Conservation (phyloP, 2,797 vertebrate species). For the Rhinophrynus dorsalis region DNA sequence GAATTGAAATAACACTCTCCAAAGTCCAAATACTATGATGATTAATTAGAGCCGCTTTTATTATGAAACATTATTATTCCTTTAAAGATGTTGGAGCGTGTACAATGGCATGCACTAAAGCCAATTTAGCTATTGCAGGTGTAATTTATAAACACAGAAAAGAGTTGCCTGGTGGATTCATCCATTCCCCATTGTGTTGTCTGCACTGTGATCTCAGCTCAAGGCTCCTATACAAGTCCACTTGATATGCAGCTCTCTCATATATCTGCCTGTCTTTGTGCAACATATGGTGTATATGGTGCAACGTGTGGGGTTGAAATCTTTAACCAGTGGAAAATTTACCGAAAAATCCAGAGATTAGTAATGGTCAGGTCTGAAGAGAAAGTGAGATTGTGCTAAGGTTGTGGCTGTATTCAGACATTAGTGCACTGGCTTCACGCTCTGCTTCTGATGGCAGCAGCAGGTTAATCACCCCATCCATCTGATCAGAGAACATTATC, state of each 20-base stretch:
- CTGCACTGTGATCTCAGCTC: too few species aligned
- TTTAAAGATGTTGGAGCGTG: too few species aligned
- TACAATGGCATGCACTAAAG: neutral
- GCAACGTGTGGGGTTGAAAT: conserved; percentile 19
- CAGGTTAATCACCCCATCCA: neutral
- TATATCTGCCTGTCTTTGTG: neutral
- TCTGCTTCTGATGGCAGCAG: neutral
- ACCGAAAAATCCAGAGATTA: conserved; percentile 31
- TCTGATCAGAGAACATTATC: neutral
- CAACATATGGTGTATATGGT: conserved; percentile 26
- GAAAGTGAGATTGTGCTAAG: conserved; percentile 1
- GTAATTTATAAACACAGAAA: too few species aligned
- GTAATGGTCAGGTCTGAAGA: conserved; percentile 17
- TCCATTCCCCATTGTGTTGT: too few species aligned
- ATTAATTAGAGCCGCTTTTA: too few species aligned
- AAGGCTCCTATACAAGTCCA: conserved; percentile 24
- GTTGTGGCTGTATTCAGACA: neutral
- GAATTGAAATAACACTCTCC: too few species aligned
- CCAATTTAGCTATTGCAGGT: too few species aligned
- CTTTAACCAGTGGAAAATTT: conserved; percentile 9
- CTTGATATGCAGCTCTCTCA: conserved; percentile 17
- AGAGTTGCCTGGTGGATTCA: too few species aligned
- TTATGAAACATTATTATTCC: too few species aligned
- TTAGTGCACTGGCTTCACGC: neutral
- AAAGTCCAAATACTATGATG: too few species aligned